Percentiles rank a stretch among this genome's conserved stretches.
Conservation (phyloP, 1,140 invertebrate species). For the Aphis gossypii region DNA sequence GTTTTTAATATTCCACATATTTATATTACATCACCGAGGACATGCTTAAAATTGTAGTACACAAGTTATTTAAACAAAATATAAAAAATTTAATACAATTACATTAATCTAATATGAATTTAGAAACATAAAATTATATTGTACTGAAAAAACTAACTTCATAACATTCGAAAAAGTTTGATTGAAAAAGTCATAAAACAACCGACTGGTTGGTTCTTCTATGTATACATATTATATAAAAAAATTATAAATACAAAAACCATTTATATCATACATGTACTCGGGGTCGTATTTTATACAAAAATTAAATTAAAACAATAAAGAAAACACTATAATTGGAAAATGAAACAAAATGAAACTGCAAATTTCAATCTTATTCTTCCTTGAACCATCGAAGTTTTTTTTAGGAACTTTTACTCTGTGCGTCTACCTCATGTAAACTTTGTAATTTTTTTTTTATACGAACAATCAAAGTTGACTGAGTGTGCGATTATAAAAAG, state of each 20-base stretch:
- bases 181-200: slow-evolving; percentile 56
- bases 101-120: not conserved
- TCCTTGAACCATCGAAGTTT: slow-evolving; percentile 20
- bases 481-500: slow-evolving; percentile 45
- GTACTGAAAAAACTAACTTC: not conserved
- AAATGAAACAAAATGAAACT: slow-evolving; percentile 40
- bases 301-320: slow-evolving; percentile 57
- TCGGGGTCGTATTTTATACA: slow-evolving; percentile 33
- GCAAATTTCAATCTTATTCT: slow-evolving; percentile 50
- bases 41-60: not conserved
- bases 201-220: not conserved
- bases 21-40: not conserved
- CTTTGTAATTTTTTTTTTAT: slow-evolving; percentile 25
- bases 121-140: not conserved
- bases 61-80: not conserved
- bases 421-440: slow-evolving; percentile 43
- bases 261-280: slow-evolving; percentile 7
- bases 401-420: slow-evolving; percentile 39
- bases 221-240: not conserved
- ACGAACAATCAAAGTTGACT: slow-evolving; percentile 55
- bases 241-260: slow-evolving; percentile 45
- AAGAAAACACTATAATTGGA: slow-evolving; percentile 51
- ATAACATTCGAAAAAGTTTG: slow-evolving; percentile 40
- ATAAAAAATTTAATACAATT: not conserved
- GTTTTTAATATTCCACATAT: too few relatives aligned